These are phyloP conservation scores for Diloba caeruleocephala DNA, from an alignment of 2,888 invertebrate species.

Conservation along the genomic window DNA sequence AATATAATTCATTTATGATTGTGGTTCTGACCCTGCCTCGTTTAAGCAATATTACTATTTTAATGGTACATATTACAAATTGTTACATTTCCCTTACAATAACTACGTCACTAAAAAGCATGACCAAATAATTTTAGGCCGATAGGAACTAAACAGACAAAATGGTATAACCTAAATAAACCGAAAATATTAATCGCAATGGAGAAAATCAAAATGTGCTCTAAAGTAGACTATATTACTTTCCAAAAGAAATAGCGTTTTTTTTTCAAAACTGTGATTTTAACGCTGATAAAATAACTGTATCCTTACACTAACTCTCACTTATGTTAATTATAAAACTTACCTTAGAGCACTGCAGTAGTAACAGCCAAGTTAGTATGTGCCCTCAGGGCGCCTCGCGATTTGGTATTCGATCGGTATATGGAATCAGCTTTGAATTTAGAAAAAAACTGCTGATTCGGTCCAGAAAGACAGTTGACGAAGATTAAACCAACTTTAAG, in stretches of 20 bases:
- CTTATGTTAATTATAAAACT: slow-evolving; percentile 81
- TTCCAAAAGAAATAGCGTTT: slow-evolving; percentile 25
- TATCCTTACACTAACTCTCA: slow-evolving; percentile 74
- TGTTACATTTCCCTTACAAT: slow-evolving; percentile 63
- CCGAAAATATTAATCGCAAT: slow-evolving; percentile 61
- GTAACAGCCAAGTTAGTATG: slow-evolving; percentile 71
- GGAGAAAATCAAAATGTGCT: slow-evolving; percentile 66
- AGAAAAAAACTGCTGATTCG: neutral
- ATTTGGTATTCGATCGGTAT: too few relatives aligned
- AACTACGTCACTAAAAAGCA: slow-evolving; percentile 76
- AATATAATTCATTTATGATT: slow-evolving; percentile 77
- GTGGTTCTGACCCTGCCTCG: slow-evolving; percentile 87
- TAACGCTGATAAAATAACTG: slow-evolving; percentile 62
- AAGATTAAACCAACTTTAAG: neutral
- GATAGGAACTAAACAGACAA: slow-evolving; percentile 83
- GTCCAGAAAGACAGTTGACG: neutral
- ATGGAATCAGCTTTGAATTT: neutral
- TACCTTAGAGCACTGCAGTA: slow-evolving; percentile 71
- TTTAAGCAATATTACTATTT: slow-evolving; percentile 85
- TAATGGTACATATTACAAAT: slow-evolving; percentile 78
- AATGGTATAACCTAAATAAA: slow-evolving; percentile 61
- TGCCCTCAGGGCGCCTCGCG: slow-evolving; percentile 58
- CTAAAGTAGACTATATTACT: slow-evolving; percentile 62
- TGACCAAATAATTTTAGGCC: slow-evolving; percentile 83
- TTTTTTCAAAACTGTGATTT: slow-evolving; percentile 52